Percentiles rank a stretch among this genome's conserved stretches.
Evolutionary conservation across 2,797 vertebrate genomes (phyloP).

Genomic region (Rhynchonycteris naso): DNA sequence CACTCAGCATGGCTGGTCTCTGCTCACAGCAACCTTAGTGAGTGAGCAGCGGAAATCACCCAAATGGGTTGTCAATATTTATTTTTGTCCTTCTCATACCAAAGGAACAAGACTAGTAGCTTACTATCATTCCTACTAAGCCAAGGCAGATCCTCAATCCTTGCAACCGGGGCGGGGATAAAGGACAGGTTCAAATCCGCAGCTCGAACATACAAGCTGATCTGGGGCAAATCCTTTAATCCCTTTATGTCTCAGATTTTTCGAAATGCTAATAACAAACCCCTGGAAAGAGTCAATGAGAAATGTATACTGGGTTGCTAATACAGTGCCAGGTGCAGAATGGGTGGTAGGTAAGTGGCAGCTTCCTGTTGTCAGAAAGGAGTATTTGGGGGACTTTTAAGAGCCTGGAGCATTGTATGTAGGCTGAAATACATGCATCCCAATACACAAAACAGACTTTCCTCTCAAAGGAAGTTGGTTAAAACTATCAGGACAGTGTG

Average conservation of each 20-base stretch:
- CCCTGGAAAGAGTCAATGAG: background rate
- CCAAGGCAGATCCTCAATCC: background rate
- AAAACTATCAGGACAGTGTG: accelerated
- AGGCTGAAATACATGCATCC: background rate
- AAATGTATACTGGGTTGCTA: background rate
- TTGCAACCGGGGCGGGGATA: background rate
- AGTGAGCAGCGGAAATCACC: background rate
- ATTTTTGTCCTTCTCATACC: background rate
- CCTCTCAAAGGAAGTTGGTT: background rate
- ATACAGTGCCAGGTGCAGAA: background rate
- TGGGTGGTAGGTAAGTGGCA: accelerated
- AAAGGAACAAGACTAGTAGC: background rate
- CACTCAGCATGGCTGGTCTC: too few relatives aligned
- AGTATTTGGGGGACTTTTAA: background rate
- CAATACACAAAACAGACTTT: background rate
- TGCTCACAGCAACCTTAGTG: too few relatives aligned
- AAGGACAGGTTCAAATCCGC: background rate
- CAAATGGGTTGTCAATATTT: background rate
- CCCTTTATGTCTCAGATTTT: background rate
- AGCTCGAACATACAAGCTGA: accelerated
- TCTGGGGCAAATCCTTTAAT: background rate
- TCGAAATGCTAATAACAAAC: background rate
- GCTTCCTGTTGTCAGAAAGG: background rate
- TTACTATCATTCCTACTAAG: background rate
- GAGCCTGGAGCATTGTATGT: too few relatives aligned